Conservation (phyloP, 2,888 invertebrate species). For the Pristionchus fissidentatus region DNA sequence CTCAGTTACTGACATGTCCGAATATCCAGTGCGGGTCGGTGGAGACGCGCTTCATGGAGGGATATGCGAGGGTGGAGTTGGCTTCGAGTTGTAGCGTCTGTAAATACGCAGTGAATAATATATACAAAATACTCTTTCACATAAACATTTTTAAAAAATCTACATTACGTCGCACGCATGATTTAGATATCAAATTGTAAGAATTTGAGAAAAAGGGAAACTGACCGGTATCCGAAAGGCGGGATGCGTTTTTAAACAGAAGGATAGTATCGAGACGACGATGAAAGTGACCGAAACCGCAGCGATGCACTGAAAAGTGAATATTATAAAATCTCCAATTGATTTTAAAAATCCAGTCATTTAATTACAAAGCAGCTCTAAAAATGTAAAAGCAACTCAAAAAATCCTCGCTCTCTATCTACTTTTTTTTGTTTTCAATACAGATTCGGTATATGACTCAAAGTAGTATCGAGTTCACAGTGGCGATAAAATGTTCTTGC, state of each 20-base stretch:
- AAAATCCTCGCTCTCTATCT: too few species aligned
- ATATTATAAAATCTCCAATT: too few species aligned
- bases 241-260: conserved; percentile 96
- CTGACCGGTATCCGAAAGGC: conserved; percentile 84
- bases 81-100: not conserved
- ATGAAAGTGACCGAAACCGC: conserved; percentile 95
- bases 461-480: too few species aligned
- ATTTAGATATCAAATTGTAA: too few species aligned
- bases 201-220: not conserved
- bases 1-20: conserved; percentile 57
- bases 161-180: too few species aligned
- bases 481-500: too few species aligned
- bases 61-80: conserved; percentile 16
- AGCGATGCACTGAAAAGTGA: conserved; percentile 87
- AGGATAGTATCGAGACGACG: conserved; percentile 92
- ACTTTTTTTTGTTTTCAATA: too few species aligned
- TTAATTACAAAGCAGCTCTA: not conserved
- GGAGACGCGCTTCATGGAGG: conserved; percentile 52
- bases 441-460: too few species aligned
- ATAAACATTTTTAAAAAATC: too few species aligned
- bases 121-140: too few species aligned
- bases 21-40: conserved; percentile 71
- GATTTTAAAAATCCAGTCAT: too few species aligned
- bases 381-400: not conserved
- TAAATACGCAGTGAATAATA: not conserved